Evolutionary conservation across 2,888 invertebrate genomes (phyloP).

Genomic region (Carcina quercana): DNA sequence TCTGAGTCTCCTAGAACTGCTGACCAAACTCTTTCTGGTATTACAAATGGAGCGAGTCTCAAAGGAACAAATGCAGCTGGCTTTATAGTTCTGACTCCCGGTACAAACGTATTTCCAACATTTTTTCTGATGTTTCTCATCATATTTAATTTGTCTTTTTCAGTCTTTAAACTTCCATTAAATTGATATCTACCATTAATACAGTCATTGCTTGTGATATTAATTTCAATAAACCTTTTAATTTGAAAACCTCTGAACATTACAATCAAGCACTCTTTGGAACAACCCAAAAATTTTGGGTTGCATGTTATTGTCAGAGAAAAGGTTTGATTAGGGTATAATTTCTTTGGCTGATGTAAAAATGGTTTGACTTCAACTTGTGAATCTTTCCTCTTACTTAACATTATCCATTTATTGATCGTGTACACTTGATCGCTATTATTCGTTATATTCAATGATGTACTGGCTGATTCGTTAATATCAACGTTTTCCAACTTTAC

Average conservation of each 20-base stretch:
- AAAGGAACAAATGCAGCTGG: conserved; percentile 76
- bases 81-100: conserved; percentile 69
- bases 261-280: conserved; percentile 76
- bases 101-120: conserved; percentile 36
- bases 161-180: conserved; percentile 15
- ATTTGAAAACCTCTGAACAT: conserved; percentile 76
- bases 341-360: conserved; percentile 33
- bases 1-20: conserved; percentile 51
- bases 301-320: conserved; percentile 64
- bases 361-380: conserved; percentile 63
- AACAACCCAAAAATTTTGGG: conserved; percentile 75
- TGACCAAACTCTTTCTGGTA: conserved; percentile 66
- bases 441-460: conserved; percentile 42
- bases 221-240: conserved; percentile 72
- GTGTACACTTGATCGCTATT: conserved; percentile 57
- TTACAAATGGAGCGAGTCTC: conserved; percentile 54
- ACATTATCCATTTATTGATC: conserved; percentile 66
- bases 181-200: too few species aligned
- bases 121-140: conserved; percentile 37
- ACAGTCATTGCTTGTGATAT: conserved; percentile 45
- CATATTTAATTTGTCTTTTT: conserved; percentile 25
- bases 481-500: conserved; percentile 63
- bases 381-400: conserved; percentile 65
- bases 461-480: conserved; percentile 30
- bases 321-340: conserved; percentile 54